Conservation (phyloP, 2,888 invertebrate genomes). For the Spisula subtruncata region DNA sequence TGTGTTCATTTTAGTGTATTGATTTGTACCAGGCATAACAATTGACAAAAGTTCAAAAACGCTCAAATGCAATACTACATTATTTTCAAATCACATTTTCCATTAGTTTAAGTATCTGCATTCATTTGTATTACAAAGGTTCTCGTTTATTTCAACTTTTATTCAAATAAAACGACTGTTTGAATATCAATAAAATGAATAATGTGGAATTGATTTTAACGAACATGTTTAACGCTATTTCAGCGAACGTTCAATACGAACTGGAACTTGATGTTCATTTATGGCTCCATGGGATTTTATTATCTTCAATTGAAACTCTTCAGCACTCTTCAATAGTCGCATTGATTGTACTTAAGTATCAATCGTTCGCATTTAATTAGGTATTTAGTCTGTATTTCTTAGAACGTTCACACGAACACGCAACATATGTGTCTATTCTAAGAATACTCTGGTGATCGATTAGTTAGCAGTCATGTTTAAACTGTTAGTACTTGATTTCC, state of each 20-base stretch:
- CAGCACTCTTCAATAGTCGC: neutral
- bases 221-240: neutral
- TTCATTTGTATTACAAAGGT: neutral
- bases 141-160: slow-evolving; percentile 9
- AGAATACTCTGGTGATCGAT: too few species aligned
- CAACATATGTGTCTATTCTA: too few species aligned
- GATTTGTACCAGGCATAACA: neutral
- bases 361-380: neutral
- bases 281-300: neutral
- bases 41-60: neutral
- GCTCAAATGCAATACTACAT: neutral
- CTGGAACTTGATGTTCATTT: neutral
- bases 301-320: slow-evolving; percentile 8
- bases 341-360: neutral
- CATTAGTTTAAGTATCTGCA: neutral
- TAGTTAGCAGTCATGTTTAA: too few species aligned
- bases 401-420: neutral
- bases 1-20: neutral
- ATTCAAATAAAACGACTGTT: slow-evolving; percentile 14
- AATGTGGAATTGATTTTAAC: slow-evolving; percentile 4
- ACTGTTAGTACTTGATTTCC: too few species aligned
- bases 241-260: neutral
- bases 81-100: neutral
- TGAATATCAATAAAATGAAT: slow-evolving; percentile 4
- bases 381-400: neutral